A percentile compares a stretch with the other conserved stretches of the same genome.
phyloP scores from a whole-genome alignment of 2,797 vertebrate species.

The Cyprinodon diabolis region DNA sequence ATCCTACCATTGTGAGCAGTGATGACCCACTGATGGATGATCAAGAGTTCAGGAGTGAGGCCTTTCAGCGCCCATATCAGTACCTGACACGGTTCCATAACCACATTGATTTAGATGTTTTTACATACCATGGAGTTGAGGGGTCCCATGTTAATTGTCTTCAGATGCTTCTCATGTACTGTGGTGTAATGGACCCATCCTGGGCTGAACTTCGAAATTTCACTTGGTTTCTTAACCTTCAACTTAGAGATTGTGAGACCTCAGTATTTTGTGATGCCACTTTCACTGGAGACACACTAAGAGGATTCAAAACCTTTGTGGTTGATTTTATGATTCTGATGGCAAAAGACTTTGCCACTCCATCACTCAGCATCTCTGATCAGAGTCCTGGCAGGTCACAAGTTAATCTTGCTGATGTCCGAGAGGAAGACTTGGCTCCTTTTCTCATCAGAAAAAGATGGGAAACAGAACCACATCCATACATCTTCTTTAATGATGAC shows the following conservation, averaged over 20 bases:
- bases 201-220: conserved; percentile 96
- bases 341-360: conserved; percentile 97
- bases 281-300: conserved; percentile 84
- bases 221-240: conserved; percentile 89
- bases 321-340: conserved; percentile 97
- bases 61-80: conserved; percentile 94
- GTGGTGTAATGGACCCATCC: conserved; percentile 89
- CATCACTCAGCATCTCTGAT: conserved; percentile 90
- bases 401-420: conserved; percentile 28
- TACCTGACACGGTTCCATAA: conserved; percentile 87
- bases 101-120: conserved; percentile 80
- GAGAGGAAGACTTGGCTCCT: conserved; percentile 36
- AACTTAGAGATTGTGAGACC: conserved; percentile 89
- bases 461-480: conserved; percentile 95
- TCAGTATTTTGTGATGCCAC: conserved; percentile 88
- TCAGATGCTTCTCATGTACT: conserved; percentile 90
- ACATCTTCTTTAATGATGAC: conserved; percentile 95
- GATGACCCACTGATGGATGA: conserved; percentile 87
- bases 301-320: conserved; percentile 94
- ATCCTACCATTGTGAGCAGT: not conserved
- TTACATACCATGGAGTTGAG: conserved; percentile 81
- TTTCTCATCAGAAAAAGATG: conserved; percentile 88
- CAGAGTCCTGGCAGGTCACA: conserved; percentile 85
- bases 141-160: conserved; percentile 88
- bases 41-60: conserved; percentile 84